Percentiles rank a stretch among this genome's conserved stretches.
These are phyloP conservation scores for Thera britannica DNA, from an alignment of 2,888 invertebrate genomes.

Conservation along the genomic window DNA sequence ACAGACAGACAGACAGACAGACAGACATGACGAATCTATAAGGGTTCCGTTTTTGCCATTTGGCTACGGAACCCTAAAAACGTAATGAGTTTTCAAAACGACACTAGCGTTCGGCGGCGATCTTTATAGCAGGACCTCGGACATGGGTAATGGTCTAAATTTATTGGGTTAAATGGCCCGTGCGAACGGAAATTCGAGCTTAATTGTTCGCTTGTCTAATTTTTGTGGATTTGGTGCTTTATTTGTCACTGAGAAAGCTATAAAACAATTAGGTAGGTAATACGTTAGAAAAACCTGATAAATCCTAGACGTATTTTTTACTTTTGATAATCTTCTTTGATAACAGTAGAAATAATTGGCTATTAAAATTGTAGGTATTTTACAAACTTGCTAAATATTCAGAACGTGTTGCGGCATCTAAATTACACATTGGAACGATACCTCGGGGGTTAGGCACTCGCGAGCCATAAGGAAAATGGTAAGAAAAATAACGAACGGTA, in stretches of 20 bases:
- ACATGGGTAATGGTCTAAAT: slow-evolving; percentile 81
- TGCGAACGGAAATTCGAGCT: slow-evolving; percentile 70
- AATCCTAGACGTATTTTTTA: too few species aligned
- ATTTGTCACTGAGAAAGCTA: slow-evolving; percentile 45
- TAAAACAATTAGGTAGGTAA: not conserved
- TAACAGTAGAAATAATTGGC: slow-evolving; percentile 6
- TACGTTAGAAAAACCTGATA: not conserved
- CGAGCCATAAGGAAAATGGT: slow-evolving; percentile 54
- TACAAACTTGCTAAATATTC: slow-evolving; percentile 41
- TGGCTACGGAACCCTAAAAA: too few species aligned
- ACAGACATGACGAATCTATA: too few species aligned
- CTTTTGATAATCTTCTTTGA: not conserved
- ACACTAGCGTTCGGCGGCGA: slow-evolving; percentile 67
- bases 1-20: too few species aligned
- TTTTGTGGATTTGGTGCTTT: slow-evolving; percentile 75
- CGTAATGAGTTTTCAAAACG: slow-evolving; percentile 73
- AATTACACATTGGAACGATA: slow-evolving; percentile 42
- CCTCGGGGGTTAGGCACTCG: slow-evolving; percentile 37
- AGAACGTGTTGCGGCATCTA: slow-evolving; percentile 43
- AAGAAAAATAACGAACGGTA: slow-evolving; percentile 66
- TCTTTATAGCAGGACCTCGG: slow-evolving; percentile 72
- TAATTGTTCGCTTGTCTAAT: slow-evolving; percentile 78
- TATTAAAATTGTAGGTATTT: slow-evolving; percentile 11
- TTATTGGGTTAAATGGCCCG: slow-evolving; percentile 80
- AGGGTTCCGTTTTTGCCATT: too few species aligned